Percentiles rank a stretch among this genome's conserved stretches.
Conservation (phyloP, 2,888 invertebrate genomes). For the Eristalinus sepulchralis region DNA sequence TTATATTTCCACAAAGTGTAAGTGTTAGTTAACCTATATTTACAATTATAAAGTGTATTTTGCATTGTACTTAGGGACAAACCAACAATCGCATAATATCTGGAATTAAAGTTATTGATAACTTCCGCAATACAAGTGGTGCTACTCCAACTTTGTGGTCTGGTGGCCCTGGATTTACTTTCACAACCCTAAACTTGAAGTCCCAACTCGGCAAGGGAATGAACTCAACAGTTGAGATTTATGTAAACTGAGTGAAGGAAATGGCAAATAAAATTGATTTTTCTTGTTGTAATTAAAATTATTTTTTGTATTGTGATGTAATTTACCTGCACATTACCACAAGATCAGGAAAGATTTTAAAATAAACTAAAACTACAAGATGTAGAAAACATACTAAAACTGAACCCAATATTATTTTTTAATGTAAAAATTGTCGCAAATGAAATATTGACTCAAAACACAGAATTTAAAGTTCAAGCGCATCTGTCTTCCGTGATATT, state of each 20-base stretch:
- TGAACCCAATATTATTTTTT: no score
- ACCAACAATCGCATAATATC: constrained; percentile 30
- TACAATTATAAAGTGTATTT: neutral
- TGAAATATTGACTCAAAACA: no score
- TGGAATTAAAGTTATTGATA: constrained; percentile 43
- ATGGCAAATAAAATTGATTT: neutral
- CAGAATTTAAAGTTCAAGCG: no score
- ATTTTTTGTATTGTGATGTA: neutral
- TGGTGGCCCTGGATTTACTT: constrained; percentile 51
- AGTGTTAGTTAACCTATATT: neutral
- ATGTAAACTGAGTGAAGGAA: constrained; percentile 22
- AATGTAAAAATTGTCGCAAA: no score
- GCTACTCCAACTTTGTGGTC: constrained; percentile 47
- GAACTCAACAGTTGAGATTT: constrained; percentile 47
- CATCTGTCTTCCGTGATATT: no score
- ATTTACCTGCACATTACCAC: neutral
- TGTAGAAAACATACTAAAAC: no score
- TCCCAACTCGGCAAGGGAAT: constrained; percentile 40
- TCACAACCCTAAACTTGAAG: constrained; percentile 39
- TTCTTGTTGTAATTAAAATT: neutral
- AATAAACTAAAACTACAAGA: no score
- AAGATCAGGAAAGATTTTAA: no score
- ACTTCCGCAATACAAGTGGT: constrained; percentile 44
- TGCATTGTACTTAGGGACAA: constrained; percentile 32
- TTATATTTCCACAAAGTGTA: constrained; percentile 42